Evolutionary conservation across 2,113 vertebrate genomes (phyloP).

Genomic region (Coregonus clupeaformis): DNA sequence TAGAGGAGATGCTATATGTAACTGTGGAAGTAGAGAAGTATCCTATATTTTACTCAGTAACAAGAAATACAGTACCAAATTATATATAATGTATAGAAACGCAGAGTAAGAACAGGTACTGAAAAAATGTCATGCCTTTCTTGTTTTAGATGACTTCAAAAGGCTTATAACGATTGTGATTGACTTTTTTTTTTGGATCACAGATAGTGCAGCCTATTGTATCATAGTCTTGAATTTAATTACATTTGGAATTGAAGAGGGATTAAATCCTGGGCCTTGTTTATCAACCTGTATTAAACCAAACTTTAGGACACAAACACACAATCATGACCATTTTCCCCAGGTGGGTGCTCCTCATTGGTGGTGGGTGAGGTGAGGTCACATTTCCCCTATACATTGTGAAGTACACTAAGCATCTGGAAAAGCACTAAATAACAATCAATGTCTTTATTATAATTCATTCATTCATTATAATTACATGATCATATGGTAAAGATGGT

Average conservation of each 20-base stretch:
- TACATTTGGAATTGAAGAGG: not conserved
- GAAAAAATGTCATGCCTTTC: not conserved
- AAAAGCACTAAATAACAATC: too few species aligned
- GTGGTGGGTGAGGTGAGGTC: too few species aligned
- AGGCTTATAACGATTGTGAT: not conserved
- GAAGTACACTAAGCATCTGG: too few species aligned
- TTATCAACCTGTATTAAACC: not conserved
- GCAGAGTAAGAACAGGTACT: not conserved
- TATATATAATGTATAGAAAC: slow-evolving; percentile 1
- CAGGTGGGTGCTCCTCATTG: too few species aligned
- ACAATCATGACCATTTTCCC: too few species aligned
- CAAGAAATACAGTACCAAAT: not conserved
- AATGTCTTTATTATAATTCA: too few species aligned
- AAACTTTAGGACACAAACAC: too few species aligned
- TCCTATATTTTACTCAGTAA: not conserved
- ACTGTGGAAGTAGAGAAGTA: too few species aligned
- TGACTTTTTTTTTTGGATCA: not conserved
- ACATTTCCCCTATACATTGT: too few species aligned
- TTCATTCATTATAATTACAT: too few species aligned
- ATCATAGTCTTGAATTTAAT: not conserved
- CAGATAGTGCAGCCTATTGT: not conserved
- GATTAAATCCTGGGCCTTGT: not conserved
- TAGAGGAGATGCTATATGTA: too few species aligned
- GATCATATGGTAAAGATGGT: too few species aligned
- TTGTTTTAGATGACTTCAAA: not conserved